Conservation (phyloP, 64 coral and sea anemone species). For the Montipora efflorescens region DNA sequence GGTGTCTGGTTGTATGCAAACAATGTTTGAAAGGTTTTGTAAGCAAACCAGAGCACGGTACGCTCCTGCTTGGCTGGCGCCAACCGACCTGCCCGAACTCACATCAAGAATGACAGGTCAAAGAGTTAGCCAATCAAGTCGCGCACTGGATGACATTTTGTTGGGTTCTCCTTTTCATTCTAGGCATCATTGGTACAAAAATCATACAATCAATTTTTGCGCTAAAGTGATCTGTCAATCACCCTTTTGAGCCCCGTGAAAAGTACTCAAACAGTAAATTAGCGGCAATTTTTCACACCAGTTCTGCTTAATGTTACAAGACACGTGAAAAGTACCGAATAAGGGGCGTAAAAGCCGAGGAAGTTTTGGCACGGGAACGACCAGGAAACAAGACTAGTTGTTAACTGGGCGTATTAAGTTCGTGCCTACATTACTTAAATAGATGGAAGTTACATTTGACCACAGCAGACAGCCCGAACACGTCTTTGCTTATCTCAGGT, state of each 20-base stretch:
- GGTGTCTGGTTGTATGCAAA: conserved; percentile 96
- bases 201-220: conserved; percentile 94
- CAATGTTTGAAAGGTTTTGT: conserved; percentile 96
- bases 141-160: conserved; percentile 77
- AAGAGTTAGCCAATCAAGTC: conserved; percentile 77
- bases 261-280: conserved; percentile 59
- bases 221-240: conserved; percentile 90
- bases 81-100: conserved; percentile 75
- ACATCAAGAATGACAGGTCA: conserved; percentile 93
- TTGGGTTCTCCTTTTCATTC: conserved; percentile 79
- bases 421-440: not conserved
- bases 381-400: conserved; percentile 1
- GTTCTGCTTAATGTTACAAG: conserved; percentile 25
- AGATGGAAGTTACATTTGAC: conserved; percentile 27
- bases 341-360: not conserved
- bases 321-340: conserved; percentile 38
- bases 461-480: conserved; percentile 7
- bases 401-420: not conserved
- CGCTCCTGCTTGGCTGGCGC: conserved; percentile 93
- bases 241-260: conserved; percentile 75
- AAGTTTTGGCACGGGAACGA: not conserved
- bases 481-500: conserved; percentile 3
- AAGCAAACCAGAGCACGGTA: conserved; percentile 86
- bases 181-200: conserved; percentile 92
- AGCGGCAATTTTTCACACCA: conserved; percentile 30